Base-by-base conservation (phyloP, 2,797 vertebrate genomes). In the Sternotherus odoratus region DNA sequence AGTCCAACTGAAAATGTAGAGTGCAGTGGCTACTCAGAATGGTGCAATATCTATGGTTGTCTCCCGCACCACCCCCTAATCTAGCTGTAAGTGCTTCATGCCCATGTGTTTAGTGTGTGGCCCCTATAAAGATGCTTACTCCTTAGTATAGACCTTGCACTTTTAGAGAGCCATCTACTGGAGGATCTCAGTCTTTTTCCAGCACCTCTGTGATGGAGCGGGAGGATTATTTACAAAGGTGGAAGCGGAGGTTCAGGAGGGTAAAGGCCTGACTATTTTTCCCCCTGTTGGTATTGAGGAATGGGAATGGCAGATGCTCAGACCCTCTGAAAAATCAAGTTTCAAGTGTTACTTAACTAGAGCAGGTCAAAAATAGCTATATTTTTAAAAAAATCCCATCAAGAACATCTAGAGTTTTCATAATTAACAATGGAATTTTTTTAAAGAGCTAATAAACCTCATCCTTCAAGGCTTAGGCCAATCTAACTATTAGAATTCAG, bases 121-220 rank as follows among this genome's bases (percentile, higher is more conserved):
- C 56, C 88, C 24, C 82, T 81, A 33, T 17, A 28, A 50, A 17
- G 6, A 6, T 24, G 10, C 19, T 77, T 8, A 30, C 80, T 13
- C 80, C 36, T 86, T 79, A 92, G 63, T 80, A 95, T 91, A 88
- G 46, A 2, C 33, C 3, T 43, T 63, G 17, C 49, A 88, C 10
- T 82, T 83, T 49, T 91, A 19, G 79, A 0, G 69, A 11, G 5
- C 4, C 21, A 50, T 57, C 24, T 48, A 85, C 39, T 57, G 33
- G n/a, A 82, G 17, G 12, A 7, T 46, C 51, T 84, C 48, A 60
- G 50, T 33, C 17, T 15, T 79, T 83, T 66, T 5, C 11, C 0
- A 30, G 0, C 57, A 56, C 6, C 5, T 49, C 69, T 87, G 43
- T 88, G 78, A 85, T 17, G 88, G 17, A 46, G 33, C 16, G 51